A percentile compares a stretch with the other conserved stretches of the same genome.
These are phyloP conservation scores for Neuroscelio doddi DNA, from an alignment of 2,888 invertebrate species.

Conservation along the genomic window DNA sequence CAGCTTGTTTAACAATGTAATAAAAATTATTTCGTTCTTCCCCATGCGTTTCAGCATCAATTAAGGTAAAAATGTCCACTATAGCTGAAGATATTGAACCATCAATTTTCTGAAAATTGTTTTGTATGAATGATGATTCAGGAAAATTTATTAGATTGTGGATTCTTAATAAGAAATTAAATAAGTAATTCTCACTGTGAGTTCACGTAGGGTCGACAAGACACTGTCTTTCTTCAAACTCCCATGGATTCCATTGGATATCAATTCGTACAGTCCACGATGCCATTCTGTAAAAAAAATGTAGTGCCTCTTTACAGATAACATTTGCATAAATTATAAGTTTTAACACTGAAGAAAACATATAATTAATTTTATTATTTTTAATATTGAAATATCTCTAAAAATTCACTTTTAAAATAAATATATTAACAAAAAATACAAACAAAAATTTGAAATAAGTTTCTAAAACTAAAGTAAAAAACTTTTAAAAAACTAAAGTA, in stretches of 20 bases:
- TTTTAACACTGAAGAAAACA: too few species aligned
- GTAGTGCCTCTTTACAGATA: too few species aligned
- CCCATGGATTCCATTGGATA: slow-evolving; percentile 85
- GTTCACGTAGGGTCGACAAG: slow-evolving; percentile 81
- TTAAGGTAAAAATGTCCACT: slow-evolving; percentile 87
- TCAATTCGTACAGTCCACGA: slow-evolving; percentile 84
- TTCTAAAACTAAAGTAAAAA: too few species aligned
- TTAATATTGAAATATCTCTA: too few species aligned
- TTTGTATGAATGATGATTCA: too few species aligned
- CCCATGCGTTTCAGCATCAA: slow-evolving; percentile 87
- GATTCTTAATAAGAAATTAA: slow-evolving; percentile 17
- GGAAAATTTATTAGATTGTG: slow-evolving; percentile 15
- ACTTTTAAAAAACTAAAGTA: too few species aligned
- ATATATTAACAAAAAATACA: slow-evolving; percentile 6
- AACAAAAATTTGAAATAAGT: too few species aligned
- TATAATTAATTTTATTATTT: too few species aligned
- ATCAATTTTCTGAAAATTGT: slow-evolving; percentile 80
- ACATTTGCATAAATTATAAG: too few species aligned
- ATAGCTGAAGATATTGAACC: slow-evolving; percentile 87
- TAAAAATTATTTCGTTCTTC: slow-evolving; percentile 85
- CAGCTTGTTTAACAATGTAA: slow-evolving; percentile 84
- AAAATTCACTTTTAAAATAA: slow-evolving; percentile 13
- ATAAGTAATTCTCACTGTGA: slow-evolving; percentile 77
- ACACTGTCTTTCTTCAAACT: slow-evolving; percentile 85
- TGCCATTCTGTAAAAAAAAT: slow-evolving; percentile 79